A percentile compares a stretch with the other conserved stretches of the same genome.
phyloP scores from a whole-genome alignment of 2,113 vertebrate species.

The Macquaria australasica region DNA sequence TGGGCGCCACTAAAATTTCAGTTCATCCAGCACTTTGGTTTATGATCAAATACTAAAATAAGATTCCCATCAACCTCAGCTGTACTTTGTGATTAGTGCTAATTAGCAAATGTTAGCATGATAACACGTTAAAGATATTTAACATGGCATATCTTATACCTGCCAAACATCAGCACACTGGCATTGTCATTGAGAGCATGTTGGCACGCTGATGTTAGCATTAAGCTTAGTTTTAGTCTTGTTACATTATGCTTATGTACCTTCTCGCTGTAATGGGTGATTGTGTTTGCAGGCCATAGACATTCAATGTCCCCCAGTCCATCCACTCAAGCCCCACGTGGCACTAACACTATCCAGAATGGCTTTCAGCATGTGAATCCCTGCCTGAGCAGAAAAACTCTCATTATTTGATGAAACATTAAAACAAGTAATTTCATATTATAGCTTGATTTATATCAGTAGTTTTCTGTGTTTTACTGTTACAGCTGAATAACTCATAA shows the following conservation, averaged over 20 bases:
- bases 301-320: neutral
- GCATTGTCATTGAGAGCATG: neutral
- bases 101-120: neutral
- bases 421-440: constrained; percentile 61
- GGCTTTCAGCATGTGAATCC: constrained; percentile 24
- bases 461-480: constrained; percentile 63
- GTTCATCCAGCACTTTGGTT: neutral
- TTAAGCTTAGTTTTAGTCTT: neutral
- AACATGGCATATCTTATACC: neutral
- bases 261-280: neutral
- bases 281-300: neutral
- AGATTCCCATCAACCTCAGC: too few species aligned
- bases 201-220: neutral
- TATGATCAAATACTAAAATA: too few species aligned
- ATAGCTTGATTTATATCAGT: constrained; percentile 63
- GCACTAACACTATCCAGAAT: constrained; percentile 16
- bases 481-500: constrained; percentile 58
- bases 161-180: neutral
- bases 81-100: neutral
- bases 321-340: constrained; percentile 13
- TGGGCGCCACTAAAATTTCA: neutral
- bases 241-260: neutral
- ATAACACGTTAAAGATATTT: neutral
- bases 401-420: constrained; percentile 60
- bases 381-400: constrained; percentile 28